Percentiles rank a stretch among this genome's conserved stretches.
These are phyloP conservation scores for Falco berigora DNA, from an alignment of 2,797 vertebrate genomes.

Conservation along the genomic window DNA sequence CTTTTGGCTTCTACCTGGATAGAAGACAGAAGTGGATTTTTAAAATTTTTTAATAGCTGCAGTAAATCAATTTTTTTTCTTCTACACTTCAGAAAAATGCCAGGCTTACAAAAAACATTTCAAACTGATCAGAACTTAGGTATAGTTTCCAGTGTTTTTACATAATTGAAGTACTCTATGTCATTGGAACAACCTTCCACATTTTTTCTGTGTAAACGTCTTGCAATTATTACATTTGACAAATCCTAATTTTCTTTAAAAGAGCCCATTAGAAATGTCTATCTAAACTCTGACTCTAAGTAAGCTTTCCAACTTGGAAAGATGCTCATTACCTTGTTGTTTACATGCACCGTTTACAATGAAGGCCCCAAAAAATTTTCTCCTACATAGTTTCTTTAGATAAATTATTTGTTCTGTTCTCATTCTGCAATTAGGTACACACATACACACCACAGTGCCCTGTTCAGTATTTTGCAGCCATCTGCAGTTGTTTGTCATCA, in stretches of 20 bases:
- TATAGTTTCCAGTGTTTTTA: not conserved
- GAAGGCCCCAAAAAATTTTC: not conserved
- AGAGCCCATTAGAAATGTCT: not conserved
- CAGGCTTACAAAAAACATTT: not conserved
- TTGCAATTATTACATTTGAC: not conserved
- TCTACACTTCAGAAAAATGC: not conserved
- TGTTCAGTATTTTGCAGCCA: not conserved
- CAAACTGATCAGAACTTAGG: not conserved
- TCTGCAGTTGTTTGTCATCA: not conserved
- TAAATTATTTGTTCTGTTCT: not conserved
- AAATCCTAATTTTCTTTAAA: not conserved
- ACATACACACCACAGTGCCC: not conserved
- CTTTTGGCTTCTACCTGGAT: not conserved
- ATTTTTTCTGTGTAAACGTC: not conserved
- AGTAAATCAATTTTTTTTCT: not conserved
- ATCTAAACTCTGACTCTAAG: not conserved
- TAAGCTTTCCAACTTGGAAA: not conserved
- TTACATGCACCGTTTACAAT: not conserved
- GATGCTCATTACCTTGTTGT: not conserved
- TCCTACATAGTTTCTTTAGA: not conserved
- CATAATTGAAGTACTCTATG: not conserved
- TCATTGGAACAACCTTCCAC: not conserved
- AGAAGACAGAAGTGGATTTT: not conserved
- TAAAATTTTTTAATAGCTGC: not conserved
- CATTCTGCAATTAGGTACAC: not conserved